A percentile compares a stretch with the other conserved stretches of the same genome.
phyloP scores from a whole-genome alignment of 2,113 vertebrate species.

The Dromaius novaehollandiae region DNA sequence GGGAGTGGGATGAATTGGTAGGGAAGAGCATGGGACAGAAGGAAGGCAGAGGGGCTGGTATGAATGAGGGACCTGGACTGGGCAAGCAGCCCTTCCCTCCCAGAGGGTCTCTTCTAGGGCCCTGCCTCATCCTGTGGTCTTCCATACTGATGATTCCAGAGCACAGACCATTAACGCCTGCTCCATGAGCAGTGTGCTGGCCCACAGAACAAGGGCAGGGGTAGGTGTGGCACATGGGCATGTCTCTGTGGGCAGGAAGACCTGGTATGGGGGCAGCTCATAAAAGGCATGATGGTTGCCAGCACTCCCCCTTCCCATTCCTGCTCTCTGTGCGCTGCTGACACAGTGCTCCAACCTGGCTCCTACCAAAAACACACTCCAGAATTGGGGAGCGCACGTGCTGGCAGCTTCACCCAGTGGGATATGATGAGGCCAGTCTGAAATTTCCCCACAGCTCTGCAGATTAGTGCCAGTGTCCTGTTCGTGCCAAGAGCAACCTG shows the following conservation, averaged over 20 bases:
- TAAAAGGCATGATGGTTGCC: background rate
- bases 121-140: background rate
- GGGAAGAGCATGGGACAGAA: background rate
- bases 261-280: background rate
- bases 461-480: background rate
- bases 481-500: background rate
- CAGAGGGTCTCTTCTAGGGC: background rate
- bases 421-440: background rate
- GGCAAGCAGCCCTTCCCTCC: background rate
- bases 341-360: background rate
- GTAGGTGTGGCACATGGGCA: background rate
- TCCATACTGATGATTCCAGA: background rate
- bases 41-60: background rate
- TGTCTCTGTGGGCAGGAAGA: background rate
- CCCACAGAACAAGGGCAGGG: background rate
- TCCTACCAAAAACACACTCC: background rate
- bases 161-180: no score
- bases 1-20: background rate
- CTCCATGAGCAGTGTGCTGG: background rate
- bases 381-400: background rate
- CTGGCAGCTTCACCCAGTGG: background rate
- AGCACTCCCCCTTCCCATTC: background rate
- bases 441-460: background rate
- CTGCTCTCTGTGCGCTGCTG: background rate
- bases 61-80: background rate